Evolutionary conservation across 1,140 invertebrate genomes (phyloP).

Genomic region (Euwallacea similis): DNA sequence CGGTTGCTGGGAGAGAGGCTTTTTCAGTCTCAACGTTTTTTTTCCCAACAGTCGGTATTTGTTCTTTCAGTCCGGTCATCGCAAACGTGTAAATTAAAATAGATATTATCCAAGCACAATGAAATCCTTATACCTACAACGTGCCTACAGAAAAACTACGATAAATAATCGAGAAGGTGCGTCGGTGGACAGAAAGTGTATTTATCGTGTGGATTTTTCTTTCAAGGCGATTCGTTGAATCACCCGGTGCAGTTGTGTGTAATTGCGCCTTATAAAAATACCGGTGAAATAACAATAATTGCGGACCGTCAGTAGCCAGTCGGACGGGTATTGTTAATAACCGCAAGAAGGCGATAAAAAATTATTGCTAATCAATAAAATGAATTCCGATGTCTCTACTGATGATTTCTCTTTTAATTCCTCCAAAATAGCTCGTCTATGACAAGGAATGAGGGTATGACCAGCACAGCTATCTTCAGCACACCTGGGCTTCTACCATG

Average conservation of each 20-base stretch:
- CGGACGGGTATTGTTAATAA: slow-evolving; percentile 24
- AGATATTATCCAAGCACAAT: slow-evolving; percentile 34
- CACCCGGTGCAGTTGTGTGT: slow-evolving; percentile 26
- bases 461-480: too few species aligned
- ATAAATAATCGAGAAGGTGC: slow-evolving; percentile 31
- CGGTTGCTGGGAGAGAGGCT: slow-evolving; percentile 18
- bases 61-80: background rate
- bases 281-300: slow-evolving; percentile 27
- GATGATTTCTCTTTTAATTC: background rate
- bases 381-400: background rate
- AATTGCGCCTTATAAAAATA: slow-evolving; percentile 35
- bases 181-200: slow-evolving; percentile 36
- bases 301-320: slow-evolving; percentile 22
- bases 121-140: slow-evolving; percentile 16
- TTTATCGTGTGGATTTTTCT: slow-evolving; percentile 36
- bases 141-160: slow-evolving; percentile 17
- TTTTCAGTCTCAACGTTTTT: too few species aligned
- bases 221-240: slow-evolving; percentile 35
- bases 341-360: background rate
- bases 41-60: too few species aligned
- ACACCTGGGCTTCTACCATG: too few species aligned
- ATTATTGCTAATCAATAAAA: too few species aligned
- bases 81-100: slow-evolving; percentile 35
- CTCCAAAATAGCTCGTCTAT: too few species aligned
- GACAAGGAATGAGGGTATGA: too few species aligned